phyloP scores from a whole-genome alignment of 1,140 invertebrate species.

The Sesamia nonagrioides region DNA sequence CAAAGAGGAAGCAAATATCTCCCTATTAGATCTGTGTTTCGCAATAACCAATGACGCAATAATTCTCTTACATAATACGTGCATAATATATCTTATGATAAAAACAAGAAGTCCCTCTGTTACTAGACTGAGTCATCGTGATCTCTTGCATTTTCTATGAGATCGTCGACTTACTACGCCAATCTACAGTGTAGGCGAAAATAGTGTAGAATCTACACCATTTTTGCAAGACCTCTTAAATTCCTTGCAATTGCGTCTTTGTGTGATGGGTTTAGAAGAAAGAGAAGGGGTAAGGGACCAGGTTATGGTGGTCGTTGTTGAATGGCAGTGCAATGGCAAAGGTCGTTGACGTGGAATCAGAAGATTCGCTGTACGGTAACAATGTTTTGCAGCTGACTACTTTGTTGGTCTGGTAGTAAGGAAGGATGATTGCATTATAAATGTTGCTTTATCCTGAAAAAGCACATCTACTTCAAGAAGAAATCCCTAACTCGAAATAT shows the following conservation, averaged over 20 bases:
- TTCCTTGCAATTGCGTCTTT: conserved; percentile 31
- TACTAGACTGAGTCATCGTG: conserved; percentile 32
- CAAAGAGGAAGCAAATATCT: conserved; percentile 3
- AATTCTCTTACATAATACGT: conserved; percentile 21
- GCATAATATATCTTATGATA: conserved; percentile 35
- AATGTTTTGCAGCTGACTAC: conserved; percentile 13
- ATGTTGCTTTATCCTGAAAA: too few species aligned
- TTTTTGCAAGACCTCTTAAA: conserved; percentile 13
- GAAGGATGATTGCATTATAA: not conserved
- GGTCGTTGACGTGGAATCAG: conserved; percentile 52
- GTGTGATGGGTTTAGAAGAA: not conserved
- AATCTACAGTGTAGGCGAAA: not conserved
- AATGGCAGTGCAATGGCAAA: conserved; percentile 54
- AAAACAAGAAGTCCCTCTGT: conserved; percentile 7
- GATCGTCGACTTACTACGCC: conserved; percentile 12
- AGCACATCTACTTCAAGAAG: too few species aligned
- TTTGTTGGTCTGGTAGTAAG: not conserved
- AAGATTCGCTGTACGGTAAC: conserved; percentile 37
- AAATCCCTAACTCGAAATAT: too few species aligned
- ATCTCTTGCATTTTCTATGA: conserved; percentile 49
- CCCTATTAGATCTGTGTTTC: not conserved
- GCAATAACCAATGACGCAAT: conserved; percentile 21
- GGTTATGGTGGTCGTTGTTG: conserved; percentile 24
- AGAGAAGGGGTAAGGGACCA: conserved; percentile 17
- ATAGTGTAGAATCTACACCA: not conserved